Percentiles rank a stretch among this genome's conserved stretches.
phyloP scores from a whole-genome alignment of 2,888 invertebrate species.

The Zonitis immaculata region DNA sequence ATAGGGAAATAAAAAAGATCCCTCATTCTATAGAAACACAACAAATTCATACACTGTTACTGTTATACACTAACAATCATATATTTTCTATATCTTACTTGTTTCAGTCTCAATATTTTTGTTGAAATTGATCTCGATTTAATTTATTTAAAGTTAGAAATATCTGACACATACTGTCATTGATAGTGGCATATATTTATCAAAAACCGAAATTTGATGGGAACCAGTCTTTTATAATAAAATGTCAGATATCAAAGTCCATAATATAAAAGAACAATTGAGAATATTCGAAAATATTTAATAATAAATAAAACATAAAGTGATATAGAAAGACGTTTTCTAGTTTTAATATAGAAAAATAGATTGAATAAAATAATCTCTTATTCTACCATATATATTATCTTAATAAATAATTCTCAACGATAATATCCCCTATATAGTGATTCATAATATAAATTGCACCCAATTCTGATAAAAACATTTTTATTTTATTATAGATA shows the following conservation, averaged over 20 bases:
- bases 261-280: no score
- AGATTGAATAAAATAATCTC: no score
- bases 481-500: neutral
- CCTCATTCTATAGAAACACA: slow-evolving; percentile 6
- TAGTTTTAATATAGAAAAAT: no score
- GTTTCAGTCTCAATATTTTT: neutral
- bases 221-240: slow-evolving; percentile 24
- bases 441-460: slow-evolving; percentile 1
- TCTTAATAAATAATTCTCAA: neutral
- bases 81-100: neutral
- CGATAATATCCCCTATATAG: neutral
- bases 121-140: slow-evolving; percentile 1
- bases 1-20: slow-evolving; percentile 15
- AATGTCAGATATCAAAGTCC: slow-evolving; percentile 1
- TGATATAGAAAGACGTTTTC: no score
- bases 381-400: neutral
- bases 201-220: slow-evolving; percentile 18
- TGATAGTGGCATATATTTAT: neutral
- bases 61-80: no score
- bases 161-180: slow-evolving; percentile 1
- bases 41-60: slow-evolving; percentile 13
- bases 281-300: no score
- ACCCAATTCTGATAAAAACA: neutral
- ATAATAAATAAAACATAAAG: no score
- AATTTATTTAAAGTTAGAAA: slow-evolving; percentile 3